Conservation (phyloP, 2,888 invertebrate genomes). For the Eurytoma californica region DNA sequence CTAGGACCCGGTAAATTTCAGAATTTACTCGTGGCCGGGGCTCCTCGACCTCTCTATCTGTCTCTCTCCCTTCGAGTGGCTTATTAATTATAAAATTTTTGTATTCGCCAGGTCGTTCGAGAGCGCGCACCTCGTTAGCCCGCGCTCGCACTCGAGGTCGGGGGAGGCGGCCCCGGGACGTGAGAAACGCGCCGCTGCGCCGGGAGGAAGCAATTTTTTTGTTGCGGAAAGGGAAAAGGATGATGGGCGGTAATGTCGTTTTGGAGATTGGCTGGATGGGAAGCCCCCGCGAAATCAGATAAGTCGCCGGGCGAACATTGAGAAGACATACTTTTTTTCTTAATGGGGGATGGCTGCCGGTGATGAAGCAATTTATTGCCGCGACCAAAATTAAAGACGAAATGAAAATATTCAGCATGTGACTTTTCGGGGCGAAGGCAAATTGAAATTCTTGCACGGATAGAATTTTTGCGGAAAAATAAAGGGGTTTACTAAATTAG, state of each 20-base stretch:
- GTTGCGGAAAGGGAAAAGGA: neutral
- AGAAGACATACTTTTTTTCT: too few relatives aligned
- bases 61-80: conserved; percentile 36
- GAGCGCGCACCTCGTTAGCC: neutral
- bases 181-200: neutral
- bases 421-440: too few relatives aligned
- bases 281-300: too few relatives aligned
- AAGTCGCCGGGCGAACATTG: too few relatives aligned
- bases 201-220: neutral
- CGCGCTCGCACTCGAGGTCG: neutral
- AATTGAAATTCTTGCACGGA: too few relatives aligned
- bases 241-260: neutral
- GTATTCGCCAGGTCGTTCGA: neutral
- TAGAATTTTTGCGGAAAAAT: too few relatives aligned
- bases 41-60: neutral
- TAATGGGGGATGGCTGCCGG: too few relatives aligned
- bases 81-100: conserved; percentile 54
- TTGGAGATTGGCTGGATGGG: too few relatives aligned
- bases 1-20: conserved; percentile 18
- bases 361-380: too few relatives aligned
- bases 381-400: too few relatives aligned
- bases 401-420: too few relatives aligned
- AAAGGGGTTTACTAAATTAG: too few relatives aligned
- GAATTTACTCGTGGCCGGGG: conserved; percentile 9
- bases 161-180: neutral